phyloP scores from a whole-genome alignment of 2,888 invertebrate species.

The Epinotia nisella region DNA sequence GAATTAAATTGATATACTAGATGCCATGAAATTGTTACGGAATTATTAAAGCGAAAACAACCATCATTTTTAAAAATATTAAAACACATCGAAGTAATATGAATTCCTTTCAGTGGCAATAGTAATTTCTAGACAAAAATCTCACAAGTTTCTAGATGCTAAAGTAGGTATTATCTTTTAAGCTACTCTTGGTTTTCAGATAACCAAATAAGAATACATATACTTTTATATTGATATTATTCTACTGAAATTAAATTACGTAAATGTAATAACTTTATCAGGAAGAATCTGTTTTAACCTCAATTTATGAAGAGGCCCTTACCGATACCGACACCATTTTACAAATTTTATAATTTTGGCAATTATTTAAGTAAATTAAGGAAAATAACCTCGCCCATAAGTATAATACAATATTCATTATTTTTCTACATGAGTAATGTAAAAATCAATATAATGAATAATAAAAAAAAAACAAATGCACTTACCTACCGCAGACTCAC shows the following conservation, averaged over 20 bases:
- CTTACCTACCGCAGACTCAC: constrained; percentile 30
- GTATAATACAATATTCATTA: background rate
- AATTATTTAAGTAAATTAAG: background rate
- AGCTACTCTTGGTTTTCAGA: background rate
- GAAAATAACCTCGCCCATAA: background rate
- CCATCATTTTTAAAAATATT: background rate
- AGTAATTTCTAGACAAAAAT: background rate
- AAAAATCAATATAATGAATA: constrained; percentile 12
- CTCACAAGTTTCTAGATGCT: background rate
- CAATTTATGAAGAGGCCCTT: background rate
- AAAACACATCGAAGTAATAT: background rate
- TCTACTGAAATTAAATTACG: background rate
- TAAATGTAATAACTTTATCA: background rate
- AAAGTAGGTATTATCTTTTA: background rate
- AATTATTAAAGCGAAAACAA: background rate
- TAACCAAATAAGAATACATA: background rate
- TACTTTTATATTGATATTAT: background rate
- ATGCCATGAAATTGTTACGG: background rate
- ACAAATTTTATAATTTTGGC: background rate
- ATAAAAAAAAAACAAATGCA: background rate
- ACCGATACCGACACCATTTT: background rate
- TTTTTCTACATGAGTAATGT: background rate
- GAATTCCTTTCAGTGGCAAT: background rate
- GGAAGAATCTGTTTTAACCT: background rate
- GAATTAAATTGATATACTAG: constrained; percentile 25